Base-by-base conservation (phyloP, 2,888 invertebrate species). In the Cryptocephalus moraei region DNA sequence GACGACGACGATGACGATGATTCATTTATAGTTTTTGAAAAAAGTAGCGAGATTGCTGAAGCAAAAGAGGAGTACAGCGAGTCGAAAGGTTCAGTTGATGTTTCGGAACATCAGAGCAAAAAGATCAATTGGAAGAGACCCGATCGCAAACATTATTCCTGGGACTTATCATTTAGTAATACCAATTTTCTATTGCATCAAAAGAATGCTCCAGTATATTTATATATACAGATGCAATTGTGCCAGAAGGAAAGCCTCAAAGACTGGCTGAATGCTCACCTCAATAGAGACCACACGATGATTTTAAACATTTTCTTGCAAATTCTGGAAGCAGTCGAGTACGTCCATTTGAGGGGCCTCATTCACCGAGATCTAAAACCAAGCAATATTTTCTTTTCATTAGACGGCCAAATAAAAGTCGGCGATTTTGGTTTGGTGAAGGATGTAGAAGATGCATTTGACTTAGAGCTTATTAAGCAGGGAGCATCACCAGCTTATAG, bases 371-470 rank as follows among this genome's bases (percentile, higher is more conserved):
- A 97, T 72, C 76, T 97, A 36, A 97, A 97, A 75, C 91, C 91
- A 0, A 88, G 90, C 51, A 92, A 92, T 67, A 91, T 92, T 59
- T 91, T 97, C 72, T 96, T 97, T 70, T 88, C 93, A 0, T 77
- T 84, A 54, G 91, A 94, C 68, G 90, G 90, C 1, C 78, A 80
- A 62, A 83, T 97, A 8, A 97, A 97, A 75, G 89, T 99, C 46
- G 97, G 97, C 0, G 97, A 99, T 73, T 97, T 99, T 73, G 97
- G 97, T 0, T 78, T 99, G n/a, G 97, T 92, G 9, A 95, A 96
- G 4, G 84, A 87, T 14, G 86, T 89, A 78, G 77, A 79, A 41
- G 83, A 83, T 57, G 75, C 77, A 50, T 54, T 57, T 43, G 65
- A 65, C 45, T 52, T 56, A 43, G 61, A 63, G 31, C 41, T 53